Percentiles rank a stretch among this genome's conserved stretches.
These are phyloP conservation scores for Acronicta aceris DNA, from an alignment of 2,888 invertebrate species.

Conservation along the genomic window DNA sequence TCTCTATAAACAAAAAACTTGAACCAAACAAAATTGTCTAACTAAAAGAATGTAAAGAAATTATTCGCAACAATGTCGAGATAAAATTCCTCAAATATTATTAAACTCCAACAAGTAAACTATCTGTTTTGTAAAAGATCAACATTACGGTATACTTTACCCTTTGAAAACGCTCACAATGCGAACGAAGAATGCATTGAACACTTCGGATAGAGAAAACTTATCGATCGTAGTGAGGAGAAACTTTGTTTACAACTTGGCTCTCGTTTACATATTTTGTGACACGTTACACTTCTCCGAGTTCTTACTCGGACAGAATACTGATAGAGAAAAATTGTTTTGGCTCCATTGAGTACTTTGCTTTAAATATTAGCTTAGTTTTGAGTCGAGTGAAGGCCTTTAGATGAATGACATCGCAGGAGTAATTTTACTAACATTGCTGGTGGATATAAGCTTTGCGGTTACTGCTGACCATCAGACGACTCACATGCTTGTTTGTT, in stretches of 20 bases:
- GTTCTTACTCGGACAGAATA: slow-evolving; percentile 39
- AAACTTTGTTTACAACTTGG: slow-evolving; percentile 62
- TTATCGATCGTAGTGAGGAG: slow-evolving; percentile 59
- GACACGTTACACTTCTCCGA: slow-evolving; percentile 39
- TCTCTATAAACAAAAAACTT: not conserved
- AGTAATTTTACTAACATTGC: no score
- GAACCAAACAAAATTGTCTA: not conserved
- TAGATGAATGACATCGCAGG: no score
- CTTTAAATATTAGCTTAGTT: slow-evolving; percentile 22
- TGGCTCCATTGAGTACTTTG: slow-evolving; percentile 19
- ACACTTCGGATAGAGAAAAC: slow-evolving; percentile 34
- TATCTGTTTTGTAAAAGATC: slow-evolving; percentile 20
- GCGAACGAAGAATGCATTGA: slow-evolving; percentile 33
- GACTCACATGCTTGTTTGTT: no score
- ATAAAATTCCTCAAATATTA: slow-evolving; percentile 35
- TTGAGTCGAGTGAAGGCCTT: no score
- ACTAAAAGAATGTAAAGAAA: slow-evolving; percentile 21
- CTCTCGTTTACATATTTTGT: slow-evolving; percentile 62
- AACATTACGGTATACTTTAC: slow-evolving; percentile 16
- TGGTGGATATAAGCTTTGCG: no score
- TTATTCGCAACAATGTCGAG: slow-evolving; percentile 19
- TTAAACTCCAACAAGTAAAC: slow-evolving; percentile 26
- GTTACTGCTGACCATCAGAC: no score
- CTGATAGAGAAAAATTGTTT: slow-evolving; percentile 46
- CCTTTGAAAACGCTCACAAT: slow-evolving; percentile 11